phyloP scores from a whole-genome alignment of 2,797 vertebrate genomes.

The Rachycentron canadum region DNA sequence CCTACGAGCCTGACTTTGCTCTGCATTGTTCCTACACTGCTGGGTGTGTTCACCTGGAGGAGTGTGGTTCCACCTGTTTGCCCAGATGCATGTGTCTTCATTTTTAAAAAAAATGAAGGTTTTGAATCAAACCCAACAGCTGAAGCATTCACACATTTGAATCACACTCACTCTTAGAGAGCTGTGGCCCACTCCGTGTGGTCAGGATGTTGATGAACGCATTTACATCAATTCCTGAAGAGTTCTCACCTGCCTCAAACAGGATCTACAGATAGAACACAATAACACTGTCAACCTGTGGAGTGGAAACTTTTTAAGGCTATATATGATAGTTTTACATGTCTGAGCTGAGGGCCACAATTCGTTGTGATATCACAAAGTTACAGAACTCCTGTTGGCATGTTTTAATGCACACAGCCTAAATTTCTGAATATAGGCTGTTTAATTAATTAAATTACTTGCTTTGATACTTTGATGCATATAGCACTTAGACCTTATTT shows the following conservation, averaged over 20 bases:
- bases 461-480: too few species aligned
- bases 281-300: neutral
- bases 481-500: too few species aligned
- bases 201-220: conserved; percentile 88
- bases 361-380: too few species aligned
- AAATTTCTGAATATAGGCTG: too few species aligned
- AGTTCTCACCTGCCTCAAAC: conserved; percentile 90
- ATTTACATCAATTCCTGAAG: conserved; percentile 78
- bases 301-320: neutral
- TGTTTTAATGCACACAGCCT: too few species aligned
- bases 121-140: conserved; percentile 13
- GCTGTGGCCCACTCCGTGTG: conserved; percentile 84
- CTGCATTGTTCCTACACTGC: neutral
- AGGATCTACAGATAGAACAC: conserved; percentile 81
- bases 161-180: conserved; percentile 86
- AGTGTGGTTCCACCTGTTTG: conserved; percentile 64
- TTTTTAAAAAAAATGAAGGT: conserved; percentile 2
- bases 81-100: conserved; percentile 26
- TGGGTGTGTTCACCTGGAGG: conserved; percentile 46
- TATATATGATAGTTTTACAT: neutral
- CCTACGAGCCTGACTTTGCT: neutral
- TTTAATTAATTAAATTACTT: too few species aligned
- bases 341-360: neutral
- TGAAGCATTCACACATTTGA: neutral
- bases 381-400: too few species aligned